phyloP scores from a whole-genome alignment of 2,888 invertebrate genomes.

The Elmis aenea region DNA sequence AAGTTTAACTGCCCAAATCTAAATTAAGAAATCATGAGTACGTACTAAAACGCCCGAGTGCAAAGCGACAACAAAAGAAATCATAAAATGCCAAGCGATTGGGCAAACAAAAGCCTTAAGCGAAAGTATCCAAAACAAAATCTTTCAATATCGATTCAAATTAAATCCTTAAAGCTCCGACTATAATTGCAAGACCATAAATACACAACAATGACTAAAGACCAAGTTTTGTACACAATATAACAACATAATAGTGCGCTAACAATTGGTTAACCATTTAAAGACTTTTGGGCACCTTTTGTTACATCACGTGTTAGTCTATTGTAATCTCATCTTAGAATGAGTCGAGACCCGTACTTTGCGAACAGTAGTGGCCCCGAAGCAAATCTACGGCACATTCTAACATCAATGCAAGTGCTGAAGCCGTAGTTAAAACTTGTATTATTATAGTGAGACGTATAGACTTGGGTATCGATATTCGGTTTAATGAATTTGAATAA shows the following conservation, averaged over 20 bases:
- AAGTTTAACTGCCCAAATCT: too few relatives aligned
- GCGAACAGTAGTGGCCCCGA: neutral
- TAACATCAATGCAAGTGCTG: conserved; percentile 21
- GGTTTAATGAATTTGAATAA: conserved; percentile 2
- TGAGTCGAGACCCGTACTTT: conserved; percentile 4
- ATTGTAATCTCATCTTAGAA: conserved; percentile 17
- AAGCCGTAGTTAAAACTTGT: conserved; percentile 12
- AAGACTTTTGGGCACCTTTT: conserved; percentile 24
- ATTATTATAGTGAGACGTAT: conserved; percentile 14
- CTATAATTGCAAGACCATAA: conserved; percentile 23
- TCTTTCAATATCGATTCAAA: conserved; percentile 19
- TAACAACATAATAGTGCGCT: conserved; percentile 25
- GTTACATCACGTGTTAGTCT: conserved; percentile 26
- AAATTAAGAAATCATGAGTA: too few relatives aligned
- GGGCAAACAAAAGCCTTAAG: conserved; percentile 9
- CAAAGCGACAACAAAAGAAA: too few relatives aligned
- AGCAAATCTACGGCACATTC: conserved; percentile 10
- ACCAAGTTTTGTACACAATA: conserved; percentile 30
- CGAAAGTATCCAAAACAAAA: conserved; percentile 16
- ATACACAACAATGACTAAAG: conserved; percentile 26
- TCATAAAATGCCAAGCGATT: too few relatives aligned
- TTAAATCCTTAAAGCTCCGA: conserved; percentile 20
- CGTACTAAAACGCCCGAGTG: too few relatives aligned
- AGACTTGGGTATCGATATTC: too few relatives aligned
- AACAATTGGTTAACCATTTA: conserved; percentile 28